A percentile compares a stretch with the other conserved stretches of the same genome.
Conservation (phyloP, 2,113 vertebrate genomes). For the Ardeotis arabs region DNA sequence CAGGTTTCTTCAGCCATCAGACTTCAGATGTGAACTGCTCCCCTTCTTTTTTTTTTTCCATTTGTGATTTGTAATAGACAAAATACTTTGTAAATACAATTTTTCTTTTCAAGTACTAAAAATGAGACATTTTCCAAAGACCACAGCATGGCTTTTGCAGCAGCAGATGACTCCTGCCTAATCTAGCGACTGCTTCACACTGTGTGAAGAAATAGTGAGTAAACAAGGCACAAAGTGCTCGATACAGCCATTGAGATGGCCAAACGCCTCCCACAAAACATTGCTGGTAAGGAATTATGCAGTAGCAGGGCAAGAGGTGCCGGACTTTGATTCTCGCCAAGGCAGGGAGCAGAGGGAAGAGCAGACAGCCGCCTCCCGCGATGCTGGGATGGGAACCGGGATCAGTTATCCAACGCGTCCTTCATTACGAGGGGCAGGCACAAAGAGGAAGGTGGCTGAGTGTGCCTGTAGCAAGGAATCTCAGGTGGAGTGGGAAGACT, state of each 20-base stretch:
- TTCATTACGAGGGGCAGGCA: rapidly evolving
- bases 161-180: not conserved
- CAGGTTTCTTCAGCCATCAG: not conserved
- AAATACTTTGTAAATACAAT: not conserved
- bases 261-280: not conserved
- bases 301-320: not conserved
- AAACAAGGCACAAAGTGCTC: not conserved
- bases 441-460: not conserved
- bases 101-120: not conserved
- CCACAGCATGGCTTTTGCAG: not conserved
- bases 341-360: no score
- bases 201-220: not conserved
- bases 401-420: not conserved
- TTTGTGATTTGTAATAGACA: not conserved
- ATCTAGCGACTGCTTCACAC: not conserved
- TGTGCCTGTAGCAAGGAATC: not conserved
- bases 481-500: not conserved
- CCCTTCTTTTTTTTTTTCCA: not conserved
- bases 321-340: not conserved
- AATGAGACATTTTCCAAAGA: not conserved
- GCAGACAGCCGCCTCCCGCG: not conserved
- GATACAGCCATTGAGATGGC: not conserved
- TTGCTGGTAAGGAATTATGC: not conserved
- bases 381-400: not conserved
- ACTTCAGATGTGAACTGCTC: not conserved